Evolutionary conservation across 2,113 vertebrate genomes (phyloP), one percentile per base, ranked within the genome.

Genomic region (Willisornis vidua): DNA sequence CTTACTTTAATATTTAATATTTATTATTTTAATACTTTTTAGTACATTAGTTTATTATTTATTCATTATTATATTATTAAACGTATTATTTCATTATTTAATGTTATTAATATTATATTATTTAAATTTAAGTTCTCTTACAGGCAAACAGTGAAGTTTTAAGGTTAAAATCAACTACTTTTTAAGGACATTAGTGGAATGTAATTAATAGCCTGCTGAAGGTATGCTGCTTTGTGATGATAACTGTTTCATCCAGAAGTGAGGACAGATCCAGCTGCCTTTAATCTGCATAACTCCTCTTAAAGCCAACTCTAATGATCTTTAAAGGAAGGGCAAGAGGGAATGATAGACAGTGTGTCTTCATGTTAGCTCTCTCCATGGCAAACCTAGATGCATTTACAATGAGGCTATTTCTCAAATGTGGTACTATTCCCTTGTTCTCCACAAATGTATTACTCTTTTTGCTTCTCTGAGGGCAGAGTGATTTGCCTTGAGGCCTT

Each of bases 221-320:
- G 61, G 54, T 95, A 85, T 74, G 92, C 70, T 83, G 54, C 78
- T 70, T 90, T 96, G 43, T 87, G 84, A 51, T 94, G 41, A 75
- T 87, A 97, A 93, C 94, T 93, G 82, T 89, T 97, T 96, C 78
- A 78, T 61, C 1, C 5, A 92, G 68, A 88, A 91, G 37, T 6
- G 41, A 85, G 84, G 87, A 66, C 46, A 92, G 81, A 87, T 39
- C 58, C 87, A 73, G 35, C 81, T 85, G 74, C 67, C 67, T 96
- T 97, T 96, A 97, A 95, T 96, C 97, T 23, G 0, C 70, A 41
- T 87, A 75, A 93, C 93, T 97, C 90, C 57, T 96, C 95, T 95
- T 96, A 97, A 95, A 97, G 89, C 94, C 70, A 91, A 67, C 68
- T 93, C 49, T 95, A 94, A 94, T 92, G 72, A 92, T 96, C 92